Evolutionary conservation across 2,113 vertebrate genomes (phyloP), one percentile per base, ranked within the genome.

Genomic region (Microcebus jonahi): DNA sequence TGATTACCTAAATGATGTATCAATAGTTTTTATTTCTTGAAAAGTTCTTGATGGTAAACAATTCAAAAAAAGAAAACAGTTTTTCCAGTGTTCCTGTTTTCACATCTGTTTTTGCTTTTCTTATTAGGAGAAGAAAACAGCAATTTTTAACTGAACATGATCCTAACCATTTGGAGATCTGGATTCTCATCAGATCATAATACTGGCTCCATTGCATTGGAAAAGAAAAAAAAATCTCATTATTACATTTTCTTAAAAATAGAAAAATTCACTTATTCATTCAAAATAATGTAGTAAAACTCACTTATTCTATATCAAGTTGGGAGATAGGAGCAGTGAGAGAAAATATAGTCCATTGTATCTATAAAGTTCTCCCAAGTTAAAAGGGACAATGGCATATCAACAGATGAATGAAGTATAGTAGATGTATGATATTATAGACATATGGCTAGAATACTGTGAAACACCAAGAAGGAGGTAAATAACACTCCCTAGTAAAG

Each of bases 221-320:
- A 39, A 87, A 92, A 94, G 12, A 29, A 48, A 48, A 10, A 82
- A 14, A 10, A 82, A 14, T 48, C 17, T 83, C 25, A 63, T 85
- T 88, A 50, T 34, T 67, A n/a, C 39, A n/a, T 45, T 94, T 89
- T 89, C 36, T 80, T 10, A 1, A 83, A 59, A 63, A 65, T 20
- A 93, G 4, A 57, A 81, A 77, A 76, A 91, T 20, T 36, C 5
- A 55, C 50, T 88, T 96, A 67, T 82, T 94, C 17, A 84, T 68
- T 87, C 7, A 83, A 90, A 96, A 76, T 83, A 90, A 61, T 65
- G 21, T 80, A 21, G 70, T 80, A 27, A 21, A 63, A 63, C 27
- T 63, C 63, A 48, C 4, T 87, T 91, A 63, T 20, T 92, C 23
- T 55, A 4, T 77, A 71, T 48, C 8, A 31, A 80, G 3, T 39